A percentile compares a stretch with the other conserved stretches of the same genome.
phyloP scores from a whole-genome alignment of 2,888 invertebrate genomes.

The Polyommatus iphigenia region DNA sequence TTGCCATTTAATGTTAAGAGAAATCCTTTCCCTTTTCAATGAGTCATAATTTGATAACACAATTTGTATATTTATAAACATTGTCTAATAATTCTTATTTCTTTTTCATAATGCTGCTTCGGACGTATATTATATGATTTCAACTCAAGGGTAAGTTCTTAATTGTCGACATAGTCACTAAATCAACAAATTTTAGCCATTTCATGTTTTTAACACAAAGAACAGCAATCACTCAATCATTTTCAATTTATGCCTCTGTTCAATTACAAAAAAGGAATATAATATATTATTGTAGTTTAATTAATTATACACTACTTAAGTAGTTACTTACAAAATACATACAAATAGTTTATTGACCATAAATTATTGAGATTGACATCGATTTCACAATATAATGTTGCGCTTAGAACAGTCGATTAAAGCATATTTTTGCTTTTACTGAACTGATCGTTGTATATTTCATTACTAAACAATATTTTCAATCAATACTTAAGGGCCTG shows the following conservation, averaged over 20 bases:
- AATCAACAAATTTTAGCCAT: not conserved
- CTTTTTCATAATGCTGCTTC: slow-evolving; percentile 7
- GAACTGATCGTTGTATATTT: too few species aligned
- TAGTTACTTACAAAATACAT: too few species aligned
- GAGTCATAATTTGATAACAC: slow-evolving; percentile 58
- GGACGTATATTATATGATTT: not conserved
- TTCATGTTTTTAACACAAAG: slow-evolving; percentile 22
- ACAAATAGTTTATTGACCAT: too few species aligned
- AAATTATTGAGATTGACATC: too few species aligned
- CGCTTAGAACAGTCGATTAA: too few species aligned
- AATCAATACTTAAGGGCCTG: too few species aligned
- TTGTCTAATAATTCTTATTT: not conserved
- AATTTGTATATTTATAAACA: slow-evolving; percentile 24
- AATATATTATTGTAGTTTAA: too few species aligned
- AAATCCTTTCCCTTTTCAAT: slow-evolving; percentile 42
- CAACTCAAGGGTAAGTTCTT: slow-evolving; percentile 18
- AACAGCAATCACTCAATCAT: not conserved
- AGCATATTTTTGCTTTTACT: too few species aligned
- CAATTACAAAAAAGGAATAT: not conserved
- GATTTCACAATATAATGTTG: too few species aligned
- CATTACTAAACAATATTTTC: too few species aligned
- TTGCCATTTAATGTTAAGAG: not conserved
- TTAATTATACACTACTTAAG: too few species aligned
- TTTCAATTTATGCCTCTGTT: not conserved
- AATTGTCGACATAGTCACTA: not conserved